Percentiles rank a stretch among this genome's conserved stretches.
phyloP scores from a whole-genome alignment of 2,888 invertebrate species.

The Amphipoea lucens region DNA sequence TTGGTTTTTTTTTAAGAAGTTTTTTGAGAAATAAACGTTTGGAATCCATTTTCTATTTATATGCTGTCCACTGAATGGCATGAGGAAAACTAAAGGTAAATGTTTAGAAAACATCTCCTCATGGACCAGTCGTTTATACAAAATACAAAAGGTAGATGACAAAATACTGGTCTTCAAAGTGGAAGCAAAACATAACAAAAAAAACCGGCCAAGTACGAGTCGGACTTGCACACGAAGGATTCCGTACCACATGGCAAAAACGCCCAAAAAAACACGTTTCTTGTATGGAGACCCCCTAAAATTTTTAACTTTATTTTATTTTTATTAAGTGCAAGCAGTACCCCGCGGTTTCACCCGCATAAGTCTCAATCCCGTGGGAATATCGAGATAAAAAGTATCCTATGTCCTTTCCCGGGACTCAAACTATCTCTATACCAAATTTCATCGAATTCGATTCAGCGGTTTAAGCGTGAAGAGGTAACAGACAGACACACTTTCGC shows the following conservation, averaged over 20 bases:
- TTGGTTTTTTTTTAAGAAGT: neutral
- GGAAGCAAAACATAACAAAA: neutral
- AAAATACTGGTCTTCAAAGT: neutral
- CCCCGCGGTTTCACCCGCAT: too few relatives aligned
- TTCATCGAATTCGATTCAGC: too few relatives aligned
- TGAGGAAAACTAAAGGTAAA: neutral
- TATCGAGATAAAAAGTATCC: too few relatives aligned
- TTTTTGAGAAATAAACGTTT: neutral
- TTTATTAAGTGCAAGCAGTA: too few relatives aligned
- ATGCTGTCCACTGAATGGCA: neutral
- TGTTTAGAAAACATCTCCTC: slow-evolving; percentile 13
- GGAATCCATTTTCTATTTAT: neutral
- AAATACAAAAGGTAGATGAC: slow-evolving; percentile 1
- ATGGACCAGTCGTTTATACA: neutral
- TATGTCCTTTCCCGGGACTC: too few relatives aligned
- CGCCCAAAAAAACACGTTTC: neutral
- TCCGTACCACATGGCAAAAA: neutral
- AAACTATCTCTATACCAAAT: too few relatives aligned
- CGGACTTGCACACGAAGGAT: neutral
- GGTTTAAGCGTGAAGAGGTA: too few relatives aligned
- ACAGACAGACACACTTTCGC: too few relatives aligned
- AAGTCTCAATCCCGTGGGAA: too few relatives aligned
- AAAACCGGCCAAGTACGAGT: neutral
- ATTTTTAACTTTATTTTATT: too few relatives aligned
- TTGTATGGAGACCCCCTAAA: too few relatives aligned